A percentile compares a stretch with the other conserved stretches of the same genome.
Evolutionary conservation across 1,140 invertebrate genomes (phyloP).

Genomic region (Hyphantria cunea): DNA sequence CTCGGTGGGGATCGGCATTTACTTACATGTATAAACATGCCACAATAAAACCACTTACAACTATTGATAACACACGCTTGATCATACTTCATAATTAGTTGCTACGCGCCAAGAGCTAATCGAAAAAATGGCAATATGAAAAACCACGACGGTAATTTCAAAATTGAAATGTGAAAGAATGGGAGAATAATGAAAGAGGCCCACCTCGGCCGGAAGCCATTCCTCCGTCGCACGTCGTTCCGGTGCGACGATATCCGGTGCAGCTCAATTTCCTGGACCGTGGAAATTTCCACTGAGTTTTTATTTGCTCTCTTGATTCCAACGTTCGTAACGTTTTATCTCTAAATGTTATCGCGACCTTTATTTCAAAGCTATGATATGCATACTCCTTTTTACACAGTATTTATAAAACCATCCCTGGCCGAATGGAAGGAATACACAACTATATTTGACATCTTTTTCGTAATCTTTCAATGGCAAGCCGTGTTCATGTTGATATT

Average conservation of each 20-base stretch:
- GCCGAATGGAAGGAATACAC: constrained; percentile 5
- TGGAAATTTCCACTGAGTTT: constrained; percentile 52
- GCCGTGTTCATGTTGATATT: neutral
- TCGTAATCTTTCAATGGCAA: neutral
- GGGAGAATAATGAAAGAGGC: constrained; percentile 54
- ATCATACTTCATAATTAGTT: no score
- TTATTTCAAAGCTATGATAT: constrained; percentile 14
- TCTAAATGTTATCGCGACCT: constrained; percentile 30
- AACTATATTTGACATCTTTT: constrained; percentile 7
- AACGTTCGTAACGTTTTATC: constrained; percentile 28
- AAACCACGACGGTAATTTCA: no score
- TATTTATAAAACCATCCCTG: constrained; percentile 2
- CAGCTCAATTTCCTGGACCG: constrained; percentile 69
- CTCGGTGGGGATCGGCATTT: no score
- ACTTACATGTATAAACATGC: no score
- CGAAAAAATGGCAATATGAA: no score
- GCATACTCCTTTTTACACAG: neutral
- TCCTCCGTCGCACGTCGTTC: constrained; percentile 65
- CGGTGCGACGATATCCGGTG: constrained; percentile 70
- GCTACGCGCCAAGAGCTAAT: no score
- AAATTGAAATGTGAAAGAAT: no score
- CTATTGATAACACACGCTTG: no score
- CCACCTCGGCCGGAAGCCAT: constrained; percentile 63
- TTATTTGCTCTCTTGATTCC: constrained; percentile 53
- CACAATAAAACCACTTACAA: no score